Base-by-base conservation (phyloP, 2,797 vertebrate genomes). In the Rachycentron canadum region DNA sequence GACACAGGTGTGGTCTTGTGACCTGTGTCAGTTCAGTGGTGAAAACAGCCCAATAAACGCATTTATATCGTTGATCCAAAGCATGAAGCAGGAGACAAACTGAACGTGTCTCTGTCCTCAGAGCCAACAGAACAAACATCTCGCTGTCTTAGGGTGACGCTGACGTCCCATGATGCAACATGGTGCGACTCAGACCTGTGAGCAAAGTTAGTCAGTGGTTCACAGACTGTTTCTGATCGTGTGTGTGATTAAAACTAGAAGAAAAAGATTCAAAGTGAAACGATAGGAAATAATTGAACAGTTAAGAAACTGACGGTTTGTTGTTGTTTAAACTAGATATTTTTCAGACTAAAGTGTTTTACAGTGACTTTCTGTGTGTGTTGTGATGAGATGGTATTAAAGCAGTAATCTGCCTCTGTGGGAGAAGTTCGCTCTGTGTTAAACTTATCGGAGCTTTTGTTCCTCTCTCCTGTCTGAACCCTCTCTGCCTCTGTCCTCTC, bases 391-490 rank as follows among this genome's bases (percentile, higher is more conserved):
- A 9, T 56, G 32, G 36, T 41, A 47, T 69, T 50, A 41, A 56
- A 81, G 21, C 71, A 45, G 3, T 49, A 77, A 69, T 66, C 8
- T 59, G 36, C 49, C 69, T 3, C 67, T 36, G 61, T 13, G 9
- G 23, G 52, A 55, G 72, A 78, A 85, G 79, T 76, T 63, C 38
- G 56, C 68, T 71, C 41, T 57, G 65, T 67, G 59, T 67, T 47
- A 19, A 81, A 81, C 60, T 77, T 77, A 74, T 83, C 40, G 0
- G 6, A 64, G 78, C 67, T 19, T 62, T 69, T 53, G 69, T 63
- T 75, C 49, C 50, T 68, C 50, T 55, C 79, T 59, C 56, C 72
- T 43, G 64, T 70, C 66, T 12, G 70, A 23, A 11, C 26, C 71
- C 41, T 59, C 66, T 30, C 63, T 68, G 74, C 75, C 63, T 73